phyloP scores from a whole-genome alignment of 2,888 invertebrate species.

The Mellilla xanthometata region DNA sequence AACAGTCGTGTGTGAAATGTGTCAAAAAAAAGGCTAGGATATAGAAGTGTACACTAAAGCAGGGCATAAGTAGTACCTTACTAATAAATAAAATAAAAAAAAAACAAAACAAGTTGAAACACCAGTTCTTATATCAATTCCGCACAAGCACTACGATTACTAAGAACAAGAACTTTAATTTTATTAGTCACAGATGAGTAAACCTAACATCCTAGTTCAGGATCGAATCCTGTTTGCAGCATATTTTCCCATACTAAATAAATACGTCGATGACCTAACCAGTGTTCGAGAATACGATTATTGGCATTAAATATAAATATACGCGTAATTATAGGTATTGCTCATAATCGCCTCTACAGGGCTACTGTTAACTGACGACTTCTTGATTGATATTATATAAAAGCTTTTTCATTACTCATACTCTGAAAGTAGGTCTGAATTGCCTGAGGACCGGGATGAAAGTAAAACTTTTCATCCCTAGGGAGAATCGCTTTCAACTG shows the following conservation, averaged over 20 bases:
- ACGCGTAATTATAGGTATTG: slow-evolving; percentile 50
- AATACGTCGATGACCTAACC: slow-evolving; percentile 54
- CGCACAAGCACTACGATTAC: slow-evolving; percentile 13
- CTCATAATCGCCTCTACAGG: slow-evolving; percentile 38
- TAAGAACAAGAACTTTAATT: slow-evolving; percentile 23
- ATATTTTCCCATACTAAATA: slow-evolving; percentile 48
- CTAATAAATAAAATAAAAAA: too few species aligned
- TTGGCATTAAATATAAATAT: slow-evolving; percentile 44
- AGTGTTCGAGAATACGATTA: slow-evolving; percentile 45
- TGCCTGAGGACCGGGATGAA: too few species aligned
- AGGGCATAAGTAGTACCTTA: too few species aligned
- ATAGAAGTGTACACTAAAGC: too few species aligned
- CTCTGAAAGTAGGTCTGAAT: too few species aligned
- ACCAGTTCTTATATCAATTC: slow-evolving; percentile 8
- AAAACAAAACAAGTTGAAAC: too few species aligned
- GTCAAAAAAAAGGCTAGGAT: too few species aligned
- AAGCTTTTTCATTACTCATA: too few species aligned
- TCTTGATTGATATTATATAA: too few species aligned
- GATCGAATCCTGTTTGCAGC: slow-evolving; percentile 47
- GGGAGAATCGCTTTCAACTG: too few species aligned
- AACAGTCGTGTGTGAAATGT: too few species aligned
- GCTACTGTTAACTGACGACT: slow-evolving; percentile 7
- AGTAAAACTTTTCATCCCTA: too few species aligned
- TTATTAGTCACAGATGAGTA: slow-evolving; percentile 55
- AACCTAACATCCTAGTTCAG: slow-evolving; percentile 43